Base-by-base conservation (phyloP, 1,140 invertebrate species). In the Brachionus asplanchnoidis region DNA sequence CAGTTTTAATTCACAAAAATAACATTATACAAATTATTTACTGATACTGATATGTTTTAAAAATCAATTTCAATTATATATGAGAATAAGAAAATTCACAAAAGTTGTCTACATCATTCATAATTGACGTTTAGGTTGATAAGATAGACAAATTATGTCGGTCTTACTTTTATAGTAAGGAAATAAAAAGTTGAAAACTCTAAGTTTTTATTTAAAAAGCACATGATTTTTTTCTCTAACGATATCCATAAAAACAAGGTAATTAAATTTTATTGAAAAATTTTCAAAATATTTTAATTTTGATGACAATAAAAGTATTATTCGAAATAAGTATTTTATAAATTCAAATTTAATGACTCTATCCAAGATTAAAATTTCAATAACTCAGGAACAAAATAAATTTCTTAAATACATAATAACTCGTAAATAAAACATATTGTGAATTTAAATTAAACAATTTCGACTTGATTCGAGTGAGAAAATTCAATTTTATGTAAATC, bases 401-500 rank as follows among this genome's bases (percentile, higher is more conserved):
- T 17, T 68, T 28, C 26, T 60, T 60, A 60, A 60, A 20, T 60
- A 20, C n/a, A 60, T 60, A 60, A 60, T 17, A 42, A 73, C 32
- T 36, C 32, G 3, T 36, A 20, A 28, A 77, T 50, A 12, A 77
- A 77, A 77, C 8, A 23, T 44, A 50, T 46, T 11, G 17, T 42
- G 32, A 68, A 68, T 40, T 73, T 73, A 77, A 53, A 46, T 77
- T 12, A 77, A 77, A 77, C 42, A 36, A 50, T 32, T 77, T 77
- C 73, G 3, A 12, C 17, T 77, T 77, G 42, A 50, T 77, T 77
- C 2, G 73, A 50, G 1, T 77, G 42, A 77, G 23, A 77, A 26
- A 77, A 77, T 50, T 77, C 42, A 53, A 77, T 77, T 77, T 50
- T 50, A 50, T 77, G 17, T 50, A 77, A 77, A 50, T 46, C 40